These are phyloP conservation scores for Meandrina meandrites DNA, from an alignment of 92 coral and sea anemone genomes.

Conservation along the genomic window DNA sequence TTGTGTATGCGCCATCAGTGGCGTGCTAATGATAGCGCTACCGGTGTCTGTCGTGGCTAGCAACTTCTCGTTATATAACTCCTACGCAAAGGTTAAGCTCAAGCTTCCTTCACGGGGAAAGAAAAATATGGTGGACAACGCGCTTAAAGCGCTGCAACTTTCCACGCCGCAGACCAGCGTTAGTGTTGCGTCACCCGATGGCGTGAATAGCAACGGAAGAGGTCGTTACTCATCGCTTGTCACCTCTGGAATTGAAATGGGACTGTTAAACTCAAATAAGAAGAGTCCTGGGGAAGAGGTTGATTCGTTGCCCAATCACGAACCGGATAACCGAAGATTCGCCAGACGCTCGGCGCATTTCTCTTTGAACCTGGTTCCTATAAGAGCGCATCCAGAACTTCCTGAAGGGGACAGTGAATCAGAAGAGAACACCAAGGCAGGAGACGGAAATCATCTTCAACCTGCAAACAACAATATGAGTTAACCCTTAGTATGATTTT, in stretches of 20 bases:
- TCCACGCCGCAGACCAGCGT: slow-evolving; percentile 85
- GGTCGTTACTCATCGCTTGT: slow-evolving; percentile 79
- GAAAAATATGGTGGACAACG: slow-evolving; percentile 83
- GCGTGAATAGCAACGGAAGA: slow-evolving; percentile 55
- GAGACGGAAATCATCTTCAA: not conserved
- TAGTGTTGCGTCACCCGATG: slow-evolving; percentile 70
- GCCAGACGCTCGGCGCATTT: slow-evolving; percentile 76
- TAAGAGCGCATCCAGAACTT: slow-evolving; percentile 86
- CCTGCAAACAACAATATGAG: not conserved
- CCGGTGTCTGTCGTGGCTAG: slow-evolving; percentile 99
- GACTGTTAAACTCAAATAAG: slow-evolving; percentile 56
- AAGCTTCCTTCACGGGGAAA: slow-evolving; percentile 90
- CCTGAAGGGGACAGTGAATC: slow-evolving; percentile 78
- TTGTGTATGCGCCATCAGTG: slow-evolving; percentile 91
- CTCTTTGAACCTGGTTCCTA: slow-evolving; percentile 63
- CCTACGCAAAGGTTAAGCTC: slow-evolving; percentile 96
- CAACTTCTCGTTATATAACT: slow-evolving; percentile 91
- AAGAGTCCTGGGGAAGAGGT: slow-evolving; percentile 51
- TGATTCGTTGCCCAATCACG: slow-evolving; percentile 58
- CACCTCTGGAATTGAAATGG: slow-evolving; percentile 69
- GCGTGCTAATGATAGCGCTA: slow-evolving; percentile 97
- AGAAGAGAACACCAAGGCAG: slow-evolving; percentile 30
- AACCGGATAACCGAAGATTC: slow-evolving; percentile 60
- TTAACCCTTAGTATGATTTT: not conserved
- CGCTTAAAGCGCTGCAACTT: slow-evolving; percentile 82